Evolutionary conservation across 2,113 vertebrate genomes (phyloP), one percentile per base, ranked within the genome.

Genomic region (Edolisoma coerulescens): DNA sequence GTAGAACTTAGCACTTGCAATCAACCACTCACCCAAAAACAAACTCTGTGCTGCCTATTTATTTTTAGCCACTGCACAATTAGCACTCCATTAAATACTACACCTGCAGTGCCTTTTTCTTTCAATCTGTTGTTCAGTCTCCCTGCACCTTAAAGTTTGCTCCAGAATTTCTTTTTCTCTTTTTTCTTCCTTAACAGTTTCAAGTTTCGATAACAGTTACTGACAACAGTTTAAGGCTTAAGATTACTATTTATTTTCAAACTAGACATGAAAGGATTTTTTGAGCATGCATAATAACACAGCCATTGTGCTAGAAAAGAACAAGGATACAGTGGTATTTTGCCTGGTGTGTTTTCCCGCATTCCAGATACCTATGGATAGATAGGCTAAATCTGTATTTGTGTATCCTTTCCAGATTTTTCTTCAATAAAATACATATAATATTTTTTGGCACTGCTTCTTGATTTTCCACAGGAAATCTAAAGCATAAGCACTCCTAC

Each of bases 11-110:
- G 59, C 56, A 74, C 78, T 87, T 87, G 65, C 32, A 87, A 93
- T 93, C 65, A 96, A 37, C 77, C 37, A 57, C 63, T 97, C 81
- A 94, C 89, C 90, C 84, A 18, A 78, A 93, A 76, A 2, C 50
- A 84, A 78, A 50, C 74, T 84, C 65, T 77, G n/a, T 64, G n/a
- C 50, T 93, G 78, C 49, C 42, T 92, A 49, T 87, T 94, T 93
- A 87, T 94, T 95, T 95, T 96, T 92, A 95, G 80, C 50, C 54
- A 91, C 37, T 56, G 53, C 45, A 88, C 80, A 95, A 94, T 94
- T 95, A 96, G 59, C 61, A 83, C 30, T 75, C 77, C 53, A 81
- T 89, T 92, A 96, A 96, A 69, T 89, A 76, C 79, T 85, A 75
- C 67, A 92, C 76, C 88, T 96, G 82, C 53, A 65, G 63, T 47